These are phyloP conservation scores for Papilio glaucus DNA, from an alignment of 1,140 invertebrate species.

Conservation along the genomic window DNA sequence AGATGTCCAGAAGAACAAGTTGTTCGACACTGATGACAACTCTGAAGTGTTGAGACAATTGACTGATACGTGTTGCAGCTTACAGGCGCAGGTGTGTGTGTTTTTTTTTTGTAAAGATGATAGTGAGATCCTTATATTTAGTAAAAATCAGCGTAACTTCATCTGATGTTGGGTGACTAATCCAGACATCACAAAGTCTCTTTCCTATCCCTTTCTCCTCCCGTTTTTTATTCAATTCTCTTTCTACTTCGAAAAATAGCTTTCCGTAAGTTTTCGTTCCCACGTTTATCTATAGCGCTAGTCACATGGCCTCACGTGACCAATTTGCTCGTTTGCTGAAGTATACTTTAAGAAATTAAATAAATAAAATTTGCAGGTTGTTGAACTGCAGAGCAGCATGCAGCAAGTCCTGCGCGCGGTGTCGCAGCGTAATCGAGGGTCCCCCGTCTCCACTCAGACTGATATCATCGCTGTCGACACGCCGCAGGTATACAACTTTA, in stretches of 20 bases:
- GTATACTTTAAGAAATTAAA: not conserved
- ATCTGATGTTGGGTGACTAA: too few relatives aligned
- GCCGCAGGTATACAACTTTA: constrained; percentile 82
- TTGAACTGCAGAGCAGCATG: constrained; percentile 90
- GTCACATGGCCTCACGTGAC: not conserved
- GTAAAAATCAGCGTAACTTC: too few relatives aligned
- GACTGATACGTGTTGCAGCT: constrained; percentile 83
- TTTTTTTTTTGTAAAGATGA: too few relatives aligned
- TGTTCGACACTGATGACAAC: constrained; percentile 71
- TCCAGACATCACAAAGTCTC: not conserved
- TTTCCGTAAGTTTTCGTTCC: too few relatives aligned
- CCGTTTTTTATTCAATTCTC: too few relatives aligned
- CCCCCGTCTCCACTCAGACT: constrained; percentile 89
- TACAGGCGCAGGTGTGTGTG: constrained; percentile 70
- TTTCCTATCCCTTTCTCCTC: too few relatives aligned
- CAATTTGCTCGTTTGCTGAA: not conserved
- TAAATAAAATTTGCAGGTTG: constrained; percentile 82
- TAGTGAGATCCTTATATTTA: too few relatives aligned
- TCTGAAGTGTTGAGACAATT: constrained; percentile 83
- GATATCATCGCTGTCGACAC: constrained; percentile 90
- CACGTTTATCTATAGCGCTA: too few relatives aligned
- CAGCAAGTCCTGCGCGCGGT: constrained; percentile 89
- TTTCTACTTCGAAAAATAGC: too few relatives aligned
- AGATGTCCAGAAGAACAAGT: constrained; percentile 62
- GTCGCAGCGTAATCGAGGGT: constrained; percentile 78